phyloP scores from a whole-genome alignment of 92 coral and sea anemone species.

The Paramuricea clavata region DNA sequence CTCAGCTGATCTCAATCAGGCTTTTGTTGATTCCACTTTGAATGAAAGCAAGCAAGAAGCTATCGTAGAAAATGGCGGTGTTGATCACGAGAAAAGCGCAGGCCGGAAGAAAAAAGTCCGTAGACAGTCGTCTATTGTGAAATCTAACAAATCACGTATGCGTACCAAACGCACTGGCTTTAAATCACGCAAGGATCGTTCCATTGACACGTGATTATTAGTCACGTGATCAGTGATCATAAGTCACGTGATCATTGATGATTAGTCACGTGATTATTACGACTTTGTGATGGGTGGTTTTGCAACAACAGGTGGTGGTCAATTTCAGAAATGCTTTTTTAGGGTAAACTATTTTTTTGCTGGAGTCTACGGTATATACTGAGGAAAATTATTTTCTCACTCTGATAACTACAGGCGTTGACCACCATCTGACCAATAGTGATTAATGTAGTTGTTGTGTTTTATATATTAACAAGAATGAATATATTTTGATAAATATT shows the following conservation, averaged over 20 bases:
- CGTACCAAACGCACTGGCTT: conserved; percentile 23
- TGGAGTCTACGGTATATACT: too few relatives aligned
- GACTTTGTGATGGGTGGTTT: background rate
- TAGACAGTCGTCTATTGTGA: conserved; percentile 25
- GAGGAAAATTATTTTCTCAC: too few relatives aligned
- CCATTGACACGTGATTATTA: conserved; percentile 19
- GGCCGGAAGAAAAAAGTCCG: conserved; percentile 31
- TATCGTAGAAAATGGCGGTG: background rate
- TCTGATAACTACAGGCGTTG: too few relatives aligned
- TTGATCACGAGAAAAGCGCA: background rate
- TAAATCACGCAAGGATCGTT: conserved; percentile 32
- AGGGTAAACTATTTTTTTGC: too few relatives aligned
- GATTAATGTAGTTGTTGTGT: background rate
- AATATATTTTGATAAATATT: background rate
- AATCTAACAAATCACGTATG: conserved; percentile 36
- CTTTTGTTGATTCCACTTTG: conserved; percentile 13
- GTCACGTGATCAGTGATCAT: background rate
- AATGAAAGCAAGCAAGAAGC: background rate
- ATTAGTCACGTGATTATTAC: background rate
- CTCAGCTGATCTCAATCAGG: conserved; percentile 25
- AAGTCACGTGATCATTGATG: background rate
- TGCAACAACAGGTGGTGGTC: too few relatives aligned
- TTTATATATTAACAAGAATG: background rate
- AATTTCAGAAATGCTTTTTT: too few relatives aligned
- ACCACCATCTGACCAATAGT: too few relatives aligned